Evolutionary conservation across 2,113 vertebrate species (phyloP).

Genomic region (Bubalus kerabau): DNA sequence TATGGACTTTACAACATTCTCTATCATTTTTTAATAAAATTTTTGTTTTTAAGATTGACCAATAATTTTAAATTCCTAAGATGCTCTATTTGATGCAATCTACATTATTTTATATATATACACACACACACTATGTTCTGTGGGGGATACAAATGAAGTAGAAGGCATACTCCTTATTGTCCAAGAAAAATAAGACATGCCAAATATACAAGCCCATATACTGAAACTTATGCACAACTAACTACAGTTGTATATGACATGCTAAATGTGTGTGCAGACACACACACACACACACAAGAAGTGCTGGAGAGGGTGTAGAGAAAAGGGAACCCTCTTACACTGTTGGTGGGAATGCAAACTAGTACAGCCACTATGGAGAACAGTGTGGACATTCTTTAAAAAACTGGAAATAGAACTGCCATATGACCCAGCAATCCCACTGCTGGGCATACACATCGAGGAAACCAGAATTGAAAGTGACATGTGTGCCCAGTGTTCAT

Average conservation of each 20-base stretch:
- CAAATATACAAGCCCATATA: background rate
- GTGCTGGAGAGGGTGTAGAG: background rate
- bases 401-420: background rate
- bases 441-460: background rate
- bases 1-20: background rate
- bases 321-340: background rate
- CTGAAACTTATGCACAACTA: background rate
- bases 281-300: background rate
- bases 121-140: background rate
- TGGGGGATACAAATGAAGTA: background rate
- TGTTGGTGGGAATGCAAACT: background rate
- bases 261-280: background rate
- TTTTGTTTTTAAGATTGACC: slow-evolving; percentile 30
- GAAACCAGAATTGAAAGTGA: background rate
- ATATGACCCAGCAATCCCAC: background rate
- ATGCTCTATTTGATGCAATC: background rate
- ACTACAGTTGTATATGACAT: background rate
- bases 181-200: background rate
- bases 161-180: background rate
- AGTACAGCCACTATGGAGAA: background rate
- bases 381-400: background rate
- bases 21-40: slow-evolving; percentile 31
- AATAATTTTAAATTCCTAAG: slow-evolving; percentile 34
- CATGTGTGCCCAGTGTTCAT: background rate
- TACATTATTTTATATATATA: background rate